A percentile compares a stretch with the other conserved stretches of the same genome.
Evolutionary conservation across 2,797 vertebrate species (phyloP).

Genomic region (Sebastes variabilis): DNA sequence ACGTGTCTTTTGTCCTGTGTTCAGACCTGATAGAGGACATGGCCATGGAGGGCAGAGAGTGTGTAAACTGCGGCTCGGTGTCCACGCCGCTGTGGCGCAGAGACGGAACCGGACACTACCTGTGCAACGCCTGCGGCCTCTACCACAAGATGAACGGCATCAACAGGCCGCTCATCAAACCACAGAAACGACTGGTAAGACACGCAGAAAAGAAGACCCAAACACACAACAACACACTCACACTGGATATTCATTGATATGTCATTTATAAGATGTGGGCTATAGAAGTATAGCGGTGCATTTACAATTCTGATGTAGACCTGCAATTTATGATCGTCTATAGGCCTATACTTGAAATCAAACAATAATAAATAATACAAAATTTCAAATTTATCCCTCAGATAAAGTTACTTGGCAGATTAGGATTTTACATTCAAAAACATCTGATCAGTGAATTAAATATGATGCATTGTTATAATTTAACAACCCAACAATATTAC

Average conservation of each 20-base stretch:
- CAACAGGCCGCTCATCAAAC: slow-evolving; percentile 95
- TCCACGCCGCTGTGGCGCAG: slow-evolving; percentile 97
- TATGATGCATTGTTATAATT: neutral
- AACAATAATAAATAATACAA: too few relatives aligned
- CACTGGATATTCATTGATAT: neutral
- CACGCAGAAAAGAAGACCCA: neutral
- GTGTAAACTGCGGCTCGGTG: slow-evolving; percentile 97
- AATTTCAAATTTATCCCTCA: neutral
- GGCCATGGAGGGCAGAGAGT: slow-evolving; percentile 90
- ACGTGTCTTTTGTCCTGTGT: neutral
- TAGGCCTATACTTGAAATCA: neutral
- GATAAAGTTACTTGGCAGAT: neutral
- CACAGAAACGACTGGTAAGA: slow-evolving; percentile 95
- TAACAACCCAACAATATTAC: neutral
- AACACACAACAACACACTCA: neutral
- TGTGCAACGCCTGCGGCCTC: slow-evolving; percentile 98
- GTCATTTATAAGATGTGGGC: neutral
- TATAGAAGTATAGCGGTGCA: neutral
- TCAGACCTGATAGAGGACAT: slow-evolving; percentile 91
- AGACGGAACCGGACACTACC: slow-evolving; percentile 96
- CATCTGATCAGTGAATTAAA: neutral
- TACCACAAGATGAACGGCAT: slow-evolving; percentile 99
- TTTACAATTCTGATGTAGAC: neutral
- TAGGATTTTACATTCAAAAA: neutral
- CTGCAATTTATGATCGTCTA: neutral